Evolutionary conservation across 1,140 invertebrate genomes (phyloP), one percentile per base, ranked within the genome.

Genomic region (Drosophila ambigua): DNA sequence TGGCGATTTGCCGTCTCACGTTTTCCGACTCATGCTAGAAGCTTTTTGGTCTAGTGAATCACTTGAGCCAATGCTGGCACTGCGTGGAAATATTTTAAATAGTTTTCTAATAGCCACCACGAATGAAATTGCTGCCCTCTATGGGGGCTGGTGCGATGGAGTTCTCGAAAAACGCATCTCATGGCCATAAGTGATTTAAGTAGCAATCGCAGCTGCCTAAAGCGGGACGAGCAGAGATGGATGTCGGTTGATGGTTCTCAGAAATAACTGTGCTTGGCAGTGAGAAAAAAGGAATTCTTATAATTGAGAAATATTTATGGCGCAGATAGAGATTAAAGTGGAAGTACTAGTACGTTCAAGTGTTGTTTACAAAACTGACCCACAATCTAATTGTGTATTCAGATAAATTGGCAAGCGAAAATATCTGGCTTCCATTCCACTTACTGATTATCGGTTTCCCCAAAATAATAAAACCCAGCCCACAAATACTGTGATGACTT

Each of bases 81-180:
- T 75, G 76, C 79, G 76, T 84, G 80, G 74, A 87, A 85, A 87
- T 85, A 87, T 85, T 85, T 85, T 76, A 87, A 85, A 85, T 85
- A 85, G 68, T 85, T 85, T 87, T 85, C 81, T 85, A 85, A 85
- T 82, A 87, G 81, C 62, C 43, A 52, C 65, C 59, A 67, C 72
- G 78, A 87, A 78, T 75, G 63, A 85, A 84, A 77, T 73, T 74
- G 61, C 53, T 68, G 71, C 55, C 48, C 61, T 54, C 63, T 79
- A 75, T 79, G 61, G 16, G 16, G 16, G 61, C 13, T 49, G 11
- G 4, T 6, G 45, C 51, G 41, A 69, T 66, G 68, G 58, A 35
- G 49, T 49, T 65, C 67, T 35, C 8, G 20, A 35, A 50, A 74
- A 77, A 66, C 46, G 71, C 78, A 65, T 65, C 68, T 59, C 73